Evolutionary conservation across 2,797 vertebrate genomes (phyloP).

Genomic region (Eulemur albifrons): DNA sequence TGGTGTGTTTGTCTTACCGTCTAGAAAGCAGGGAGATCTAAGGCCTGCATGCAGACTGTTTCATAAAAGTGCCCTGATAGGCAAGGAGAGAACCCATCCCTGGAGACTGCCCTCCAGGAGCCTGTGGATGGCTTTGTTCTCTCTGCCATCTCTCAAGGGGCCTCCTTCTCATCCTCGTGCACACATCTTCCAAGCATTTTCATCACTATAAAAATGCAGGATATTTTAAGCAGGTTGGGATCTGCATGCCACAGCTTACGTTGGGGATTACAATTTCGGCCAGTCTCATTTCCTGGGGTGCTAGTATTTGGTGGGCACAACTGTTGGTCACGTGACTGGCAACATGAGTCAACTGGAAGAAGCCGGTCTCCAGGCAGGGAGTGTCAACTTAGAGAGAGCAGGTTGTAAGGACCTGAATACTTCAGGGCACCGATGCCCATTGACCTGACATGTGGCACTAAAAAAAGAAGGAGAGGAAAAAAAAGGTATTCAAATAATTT

Average conservation of each 20-base stretch:
- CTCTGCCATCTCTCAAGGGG: not conserved
- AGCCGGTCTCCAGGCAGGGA: not conserved
- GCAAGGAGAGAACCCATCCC: not conserved
- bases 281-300: not conserved
- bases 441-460: not conserved
- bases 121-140: not conserved
- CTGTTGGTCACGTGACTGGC: not conserved
- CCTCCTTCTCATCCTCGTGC: not conserved
- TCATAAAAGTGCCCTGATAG: not conserved
- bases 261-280: not conserved
- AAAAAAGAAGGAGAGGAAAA: conserved; percentile 80
- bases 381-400: not conserved
- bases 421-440: not conserved
- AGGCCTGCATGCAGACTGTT: not conserved
- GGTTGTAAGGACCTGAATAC: not conserved
- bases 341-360: not conserved
- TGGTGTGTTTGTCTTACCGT: not conserved
- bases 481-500: conserved; percentile 20
- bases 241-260: not conserved
- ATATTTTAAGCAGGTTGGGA: not conserved
- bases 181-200: not conserved
- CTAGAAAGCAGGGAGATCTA: not conserved
- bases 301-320: not conserved
- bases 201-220: not conserved
- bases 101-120: too few relatives aligned